Conservation (phyloP, 1,140 invertebrate species). For the Musca domestica region DNA sequence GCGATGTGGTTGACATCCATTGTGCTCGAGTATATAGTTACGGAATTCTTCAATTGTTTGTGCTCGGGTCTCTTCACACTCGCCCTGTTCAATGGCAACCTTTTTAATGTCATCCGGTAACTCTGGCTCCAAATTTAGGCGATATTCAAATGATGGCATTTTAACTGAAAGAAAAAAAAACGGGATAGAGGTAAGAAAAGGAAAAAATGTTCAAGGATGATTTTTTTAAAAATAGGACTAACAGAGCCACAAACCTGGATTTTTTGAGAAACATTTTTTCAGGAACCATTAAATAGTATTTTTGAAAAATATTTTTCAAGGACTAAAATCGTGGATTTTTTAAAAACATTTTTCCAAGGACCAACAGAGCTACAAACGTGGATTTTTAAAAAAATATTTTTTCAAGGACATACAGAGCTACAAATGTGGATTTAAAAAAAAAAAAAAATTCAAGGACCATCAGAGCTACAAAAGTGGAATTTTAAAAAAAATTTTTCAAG, state of each 20-base stretch:
- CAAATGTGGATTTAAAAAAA: no score
- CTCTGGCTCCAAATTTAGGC: conserved; percentile 28
- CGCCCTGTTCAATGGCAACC: conserved; percentile 54
- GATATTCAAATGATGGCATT: conserved; percentile 25
- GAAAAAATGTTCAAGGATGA: no score
- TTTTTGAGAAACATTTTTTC: neutral
- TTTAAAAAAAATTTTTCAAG: no score
- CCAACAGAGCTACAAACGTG: no score
- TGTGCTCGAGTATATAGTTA: conserved; percentile 75
- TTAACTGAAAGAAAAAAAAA: conserved; percentile 2
- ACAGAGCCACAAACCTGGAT: no score
- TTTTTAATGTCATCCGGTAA: conserved; percentile 40
- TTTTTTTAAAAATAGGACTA: neutral
- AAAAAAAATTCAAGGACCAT: no score
- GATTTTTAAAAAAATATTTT: neutral
- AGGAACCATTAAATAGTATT: neutral
- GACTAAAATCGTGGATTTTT: no score
- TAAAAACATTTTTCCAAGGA: no score
- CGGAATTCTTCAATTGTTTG: conserved; percentile 63
- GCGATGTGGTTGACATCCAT: conserved; percentile 70
- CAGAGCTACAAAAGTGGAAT: no score
- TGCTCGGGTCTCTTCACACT: conserved; percentile 57
- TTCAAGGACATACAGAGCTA: neutral
- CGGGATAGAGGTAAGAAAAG: neutral
- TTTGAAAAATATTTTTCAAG: no score